These are phyloP conservation scores for Phylloscopus whistleri DNA, from an alignment of 2,113 vertebrate genomes.

Conservation along the genomic window DNA sequence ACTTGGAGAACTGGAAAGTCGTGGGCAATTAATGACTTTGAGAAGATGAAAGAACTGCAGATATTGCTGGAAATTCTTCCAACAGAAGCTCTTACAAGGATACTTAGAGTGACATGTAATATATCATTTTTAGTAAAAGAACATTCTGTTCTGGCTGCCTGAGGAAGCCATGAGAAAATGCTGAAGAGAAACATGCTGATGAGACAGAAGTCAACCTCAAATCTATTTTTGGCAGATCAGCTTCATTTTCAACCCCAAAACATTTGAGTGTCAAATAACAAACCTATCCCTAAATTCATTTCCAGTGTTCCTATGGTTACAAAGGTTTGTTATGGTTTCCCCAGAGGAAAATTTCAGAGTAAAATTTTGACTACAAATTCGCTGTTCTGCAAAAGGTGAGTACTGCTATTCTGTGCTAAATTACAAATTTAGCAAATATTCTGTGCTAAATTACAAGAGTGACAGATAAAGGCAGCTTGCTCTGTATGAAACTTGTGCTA, in stretches of 20 bases:
- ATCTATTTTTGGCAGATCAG: not conserved
- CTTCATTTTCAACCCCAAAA: not conserved
- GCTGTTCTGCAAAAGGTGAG: not conserved
- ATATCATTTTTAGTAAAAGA: constrained; percentile 42
- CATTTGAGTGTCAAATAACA: not conserved
- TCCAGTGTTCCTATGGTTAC: not conserved
- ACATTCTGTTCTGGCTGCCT: not conserved
- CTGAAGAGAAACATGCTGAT: not conserved
- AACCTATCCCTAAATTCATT: not conserved
- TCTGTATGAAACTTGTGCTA: not conserved
- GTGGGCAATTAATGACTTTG: constrained; percentile 36
- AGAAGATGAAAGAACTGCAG: constrained; percentile 30
- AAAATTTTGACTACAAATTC: not conserved
- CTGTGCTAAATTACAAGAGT: not conserved
- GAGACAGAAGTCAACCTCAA: not conserved
- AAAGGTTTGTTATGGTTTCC: not conserved
- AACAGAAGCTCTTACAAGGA: constrained; percentile 13
- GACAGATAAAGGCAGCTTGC: not conserved
- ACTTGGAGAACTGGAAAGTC: not conserved
- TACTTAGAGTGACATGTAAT: constrained; percentile 32
- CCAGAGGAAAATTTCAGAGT: not conserved
- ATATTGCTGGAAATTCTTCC: constrained; percentile 55
- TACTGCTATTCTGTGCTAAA: not conserved
- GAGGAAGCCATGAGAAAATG: not conserved
- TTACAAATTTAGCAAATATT: not conserved